phyloP scores from a whole-genome alignment of 2,113 vertebrate genomes.

The Damaliscus lunatus region DNA sequence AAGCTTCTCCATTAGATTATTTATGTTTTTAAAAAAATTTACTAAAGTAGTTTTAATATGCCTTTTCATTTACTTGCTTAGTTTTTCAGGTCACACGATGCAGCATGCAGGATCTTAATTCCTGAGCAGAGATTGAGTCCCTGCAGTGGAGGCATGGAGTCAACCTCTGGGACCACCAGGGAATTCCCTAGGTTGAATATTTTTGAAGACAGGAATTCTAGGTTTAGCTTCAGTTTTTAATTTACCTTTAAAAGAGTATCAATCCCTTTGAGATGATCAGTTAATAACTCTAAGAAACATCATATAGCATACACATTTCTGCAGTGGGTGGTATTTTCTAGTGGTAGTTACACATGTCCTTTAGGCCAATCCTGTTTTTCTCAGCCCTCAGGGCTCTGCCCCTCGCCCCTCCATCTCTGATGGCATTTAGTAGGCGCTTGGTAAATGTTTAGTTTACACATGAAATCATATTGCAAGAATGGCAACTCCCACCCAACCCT shows the following conservation, averaged over 20 bases:
- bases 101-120: not conserved
- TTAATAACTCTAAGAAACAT: not conserved
- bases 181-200: not conserved
- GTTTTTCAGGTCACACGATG: not conserved
- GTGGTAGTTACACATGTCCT: not conserved
- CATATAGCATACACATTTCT: not conserved
- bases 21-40: too few relatives aligned
- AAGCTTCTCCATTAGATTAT: not conserved
- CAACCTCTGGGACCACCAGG: not conserved
- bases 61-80: not conserved
- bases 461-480: not conserved
- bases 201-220: not conserved
- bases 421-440: not conserved
- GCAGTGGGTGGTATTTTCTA: not conserved
- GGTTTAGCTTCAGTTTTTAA: not conserved
- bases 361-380: not conserved
- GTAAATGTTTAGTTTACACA: not conserved
- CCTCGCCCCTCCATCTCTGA: too few relatives aligned
- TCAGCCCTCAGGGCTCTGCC: not conserved
- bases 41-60: not conserved
- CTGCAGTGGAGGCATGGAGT: not conserved
- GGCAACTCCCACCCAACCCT: fast-evolving
- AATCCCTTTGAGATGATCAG: not conserved
- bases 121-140: not conserved
- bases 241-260: not conserved